Conservation (phyloP, 1,140 invertebrate species). For the Copidosoma floridanum region DNA sequence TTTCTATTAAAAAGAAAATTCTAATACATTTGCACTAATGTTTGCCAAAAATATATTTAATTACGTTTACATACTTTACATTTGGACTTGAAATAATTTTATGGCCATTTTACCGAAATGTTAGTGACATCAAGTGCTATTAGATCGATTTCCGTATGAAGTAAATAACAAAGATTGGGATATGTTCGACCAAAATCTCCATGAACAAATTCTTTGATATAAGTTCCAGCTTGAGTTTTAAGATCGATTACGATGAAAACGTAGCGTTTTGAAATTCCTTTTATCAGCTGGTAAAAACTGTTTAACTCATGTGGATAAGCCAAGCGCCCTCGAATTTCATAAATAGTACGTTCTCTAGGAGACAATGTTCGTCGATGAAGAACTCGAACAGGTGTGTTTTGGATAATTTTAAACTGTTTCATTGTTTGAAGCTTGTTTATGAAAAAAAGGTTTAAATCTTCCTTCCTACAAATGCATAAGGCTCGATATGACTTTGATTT, state of each 20-base stretch:
- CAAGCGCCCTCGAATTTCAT: conserved; percentile 59
- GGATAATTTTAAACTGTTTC: conserved; percentile 62
- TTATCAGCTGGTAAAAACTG: conserved; percentile 26
- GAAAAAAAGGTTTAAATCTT: conserved; percentile 45
- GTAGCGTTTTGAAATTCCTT: conserved; percentile 31
- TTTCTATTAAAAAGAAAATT: too few relatives aligned
- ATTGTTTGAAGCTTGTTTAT: conserved; percentile 59
- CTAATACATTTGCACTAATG: too few relatives aligned
- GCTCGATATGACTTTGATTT: conserved; percentile 85
- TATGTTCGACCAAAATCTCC: conserved; percentile 87
- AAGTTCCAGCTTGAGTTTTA: conserved; percentile 89
- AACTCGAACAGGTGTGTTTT: conserved; percentile 83
- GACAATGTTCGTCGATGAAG: conserved; percentile 77
- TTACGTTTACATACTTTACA: too few relatives aligned
- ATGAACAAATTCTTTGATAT: conserved; percentile 96
- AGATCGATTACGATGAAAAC: conserved; percentile 67
- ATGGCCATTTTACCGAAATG: conserved; percentile 70
- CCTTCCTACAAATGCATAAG: conserved; percentile 63
- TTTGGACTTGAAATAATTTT: too few relatives aligned
- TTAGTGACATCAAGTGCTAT: conserved; percentile 70
- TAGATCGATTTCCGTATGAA: conserved; percentile 73
- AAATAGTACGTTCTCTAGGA: conserved; percentile 63
- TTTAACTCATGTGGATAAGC: conserved; percentile 33
- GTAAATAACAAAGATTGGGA: conserved; percentile 73
- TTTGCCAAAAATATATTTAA: too few relatives aligned